A percentile compares a stretch with the other conserved stretches of the same genome.
These are phyloP conservation scores for Stictocephala bisonia DNA, from an alignment of 2,888 invertebrate genomes.

Conservation along the genomic window DNA sequence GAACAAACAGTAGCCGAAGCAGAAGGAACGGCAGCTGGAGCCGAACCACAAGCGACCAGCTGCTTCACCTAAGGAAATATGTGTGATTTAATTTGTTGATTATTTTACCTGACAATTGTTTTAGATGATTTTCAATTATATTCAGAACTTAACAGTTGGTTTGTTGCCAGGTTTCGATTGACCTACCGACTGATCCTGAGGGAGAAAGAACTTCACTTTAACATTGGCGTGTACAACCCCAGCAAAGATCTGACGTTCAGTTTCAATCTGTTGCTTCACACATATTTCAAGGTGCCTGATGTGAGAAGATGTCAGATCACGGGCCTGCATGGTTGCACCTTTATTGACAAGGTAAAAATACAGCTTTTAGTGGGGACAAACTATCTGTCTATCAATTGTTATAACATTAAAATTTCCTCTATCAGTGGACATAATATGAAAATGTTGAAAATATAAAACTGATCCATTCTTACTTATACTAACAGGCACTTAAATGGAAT, in stretches of 20 bases:
- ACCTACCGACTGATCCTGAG: slow-evolving; percentile 92
- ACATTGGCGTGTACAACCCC: slow-evolving; percentile 93
- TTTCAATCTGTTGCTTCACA: slow-evolving; percentile 93
- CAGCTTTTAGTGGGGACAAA: too few species aligned
- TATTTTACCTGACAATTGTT: slow-evolving; percentile 24
- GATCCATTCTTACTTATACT: too few species aligned
- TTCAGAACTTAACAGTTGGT: neutral
- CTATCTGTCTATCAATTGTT: too few species aligned
- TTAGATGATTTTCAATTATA: neutral
- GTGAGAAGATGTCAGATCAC: slow-evolving; percentile 92
- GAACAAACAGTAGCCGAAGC: too few species aligned
- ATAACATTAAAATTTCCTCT: too few species aligned
- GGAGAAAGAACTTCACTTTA: slow-evolving; percentile 92
- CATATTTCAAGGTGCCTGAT: slow-evolving; percentile 96
- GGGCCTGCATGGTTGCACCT: slow-evolving; percentile 90
- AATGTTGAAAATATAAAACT: too few species aligned
- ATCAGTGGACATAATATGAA: too few species aligned
- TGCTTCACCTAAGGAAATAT: too few species aligned
- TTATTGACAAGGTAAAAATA: slow-evolving; percentile 89
- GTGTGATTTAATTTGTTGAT: neutral
- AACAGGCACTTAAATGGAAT: too few species aligned
- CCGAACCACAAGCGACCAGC: too few species aligned
- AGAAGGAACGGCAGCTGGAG: too few species aligned
- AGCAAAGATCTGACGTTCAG: slow-evolving; percentile 91
- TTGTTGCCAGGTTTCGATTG: slow-evolving; percentile 79